Percentiles rank a stretch among this genome's conserved stretches.
These are phyloP conservation scores for Drosophila ohnishii DNA, from an alignment of 1,140 invertebrate genomes.

Conservation along the genomic window DNA sequence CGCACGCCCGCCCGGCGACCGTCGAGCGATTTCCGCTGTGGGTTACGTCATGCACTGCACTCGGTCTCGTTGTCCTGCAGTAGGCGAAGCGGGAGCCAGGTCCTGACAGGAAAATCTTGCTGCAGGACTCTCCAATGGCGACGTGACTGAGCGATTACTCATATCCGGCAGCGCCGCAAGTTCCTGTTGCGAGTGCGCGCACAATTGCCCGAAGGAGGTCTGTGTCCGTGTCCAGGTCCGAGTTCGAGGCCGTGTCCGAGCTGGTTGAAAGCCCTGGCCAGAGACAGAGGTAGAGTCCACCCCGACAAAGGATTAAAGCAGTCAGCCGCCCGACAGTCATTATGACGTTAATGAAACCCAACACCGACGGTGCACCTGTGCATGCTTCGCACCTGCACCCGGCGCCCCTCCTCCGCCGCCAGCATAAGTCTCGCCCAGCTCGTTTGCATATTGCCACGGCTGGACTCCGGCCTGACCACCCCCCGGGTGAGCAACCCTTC, in stretches of 20 bases:
- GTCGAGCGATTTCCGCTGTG: constrained; percentile 70
- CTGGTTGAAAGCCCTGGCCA: constrained; percentile 3
- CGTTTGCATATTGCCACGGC: constrained; percentile 59
- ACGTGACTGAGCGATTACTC: constrained; percentile 79
- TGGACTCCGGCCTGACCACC: constrained; percentile 14
- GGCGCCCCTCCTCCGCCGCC: background rate
- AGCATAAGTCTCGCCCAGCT: constrained; percentile 50
- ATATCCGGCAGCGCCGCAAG: constrained; percentile 70
- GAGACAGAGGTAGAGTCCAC: constrained; percentile 14
- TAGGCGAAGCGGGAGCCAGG: background rate
- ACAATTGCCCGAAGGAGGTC: constrained; percentile 58
- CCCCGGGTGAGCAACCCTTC: constrained; percentile 5
- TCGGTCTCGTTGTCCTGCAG: constrained; percentile 17
- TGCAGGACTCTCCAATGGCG: constrained; percentile 49
- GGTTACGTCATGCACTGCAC: constrained; percentile 72
- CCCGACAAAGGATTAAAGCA: constrained; percentile 66
- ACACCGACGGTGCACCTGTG: constrained; percentile 72
- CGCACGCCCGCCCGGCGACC: constrained; percentile 42
- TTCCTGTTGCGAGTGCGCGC: constrained; percentile 72
- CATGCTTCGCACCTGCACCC: constrained; percentile 69
- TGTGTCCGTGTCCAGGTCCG: constrained; percentile 12
- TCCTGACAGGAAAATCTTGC: constrained; percentile 58
- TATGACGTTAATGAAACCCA: constrained; percentile 80
- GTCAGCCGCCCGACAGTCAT: constrained; percentile 61
- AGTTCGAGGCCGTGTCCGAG: constrained; percentile 22